Evolutionary conservation across 2,797 vertebrate genomes (phyloP).

Genomic region (Gymnothorax reevesii): DNA sequence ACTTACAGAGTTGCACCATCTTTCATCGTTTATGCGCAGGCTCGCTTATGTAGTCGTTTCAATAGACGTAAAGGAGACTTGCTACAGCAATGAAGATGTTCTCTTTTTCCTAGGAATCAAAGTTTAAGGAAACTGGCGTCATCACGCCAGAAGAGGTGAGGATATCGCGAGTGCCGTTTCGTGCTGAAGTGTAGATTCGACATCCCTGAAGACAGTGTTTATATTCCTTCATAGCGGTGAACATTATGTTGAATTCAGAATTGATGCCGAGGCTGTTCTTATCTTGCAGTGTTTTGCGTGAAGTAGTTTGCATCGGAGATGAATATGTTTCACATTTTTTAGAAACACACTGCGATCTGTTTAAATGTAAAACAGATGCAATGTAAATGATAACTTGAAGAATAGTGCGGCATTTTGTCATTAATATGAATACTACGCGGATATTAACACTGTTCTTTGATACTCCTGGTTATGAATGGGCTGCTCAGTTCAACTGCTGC

Average conservation of each 20-base stretch:
- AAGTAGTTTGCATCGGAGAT: no score
- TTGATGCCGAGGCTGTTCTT: no score
- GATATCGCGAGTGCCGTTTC: background rate
- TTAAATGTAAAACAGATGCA: background rate
- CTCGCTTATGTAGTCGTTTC: background rate
- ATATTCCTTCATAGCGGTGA: background rate
- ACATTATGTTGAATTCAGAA: background rate
- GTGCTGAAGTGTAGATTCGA: background rate
- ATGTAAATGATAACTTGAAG: background rate
- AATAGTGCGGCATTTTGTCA: background rate
- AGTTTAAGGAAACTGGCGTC: slow-evolving; percentile 98
- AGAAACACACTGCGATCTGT: no score
- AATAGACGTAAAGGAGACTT: background rate
- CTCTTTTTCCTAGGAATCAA: slow-evolving; percentile 84
- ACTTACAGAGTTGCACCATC: background rate
- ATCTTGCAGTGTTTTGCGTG: no score
- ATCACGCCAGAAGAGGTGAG: slow-evolving; percentile 97
- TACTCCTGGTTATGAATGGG: background rate
- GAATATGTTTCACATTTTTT: no score
- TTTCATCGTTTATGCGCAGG: background rate
- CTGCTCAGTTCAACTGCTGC: background rate
- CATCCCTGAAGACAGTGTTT: background rate
- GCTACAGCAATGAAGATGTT: background rate
- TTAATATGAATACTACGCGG: background rate
- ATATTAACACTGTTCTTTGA: background rate